Base-by-base conservation (phyloP, 2,797 vertebrate species). In the Halcyon leucocephala region DNA sequence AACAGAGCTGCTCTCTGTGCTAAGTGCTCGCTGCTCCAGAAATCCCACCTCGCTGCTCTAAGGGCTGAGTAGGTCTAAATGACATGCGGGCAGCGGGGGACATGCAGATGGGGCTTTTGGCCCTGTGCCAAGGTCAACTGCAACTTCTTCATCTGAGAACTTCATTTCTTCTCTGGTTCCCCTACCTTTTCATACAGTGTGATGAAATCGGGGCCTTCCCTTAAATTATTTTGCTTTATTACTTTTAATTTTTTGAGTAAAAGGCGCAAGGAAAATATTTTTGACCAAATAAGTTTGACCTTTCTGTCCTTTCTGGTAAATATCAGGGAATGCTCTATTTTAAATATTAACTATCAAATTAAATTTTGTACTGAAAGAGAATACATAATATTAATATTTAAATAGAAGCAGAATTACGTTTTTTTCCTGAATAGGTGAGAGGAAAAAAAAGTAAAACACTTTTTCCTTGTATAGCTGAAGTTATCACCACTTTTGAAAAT, bases 61-160 rank as follows among this genome's bases (percentile, higher is more conserved):
- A 96, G 93, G 54, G 25, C 74, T 97, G 96, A 85, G 79, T 82
- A 82, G 74, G 64, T 86, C 80, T 95, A 83, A 93, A 74, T 97
- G 95, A 90, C 69, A n/a, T 31, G 31, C 71, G 86, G 66, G 93
- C 49, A n/a, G 44, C 42, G n/a, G 88, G 95, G 96, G 93, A 95
- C 64, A 73, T 93, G 78, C 92, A 97, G 95, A 97, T 97, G 94
- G 60, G 89, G 66, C 80, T 96, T 93, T 17, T 97, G 97, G 96
- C 91, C 67, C 72, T 25, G 17, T 82, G 96, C 97, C 97, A 97
- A 81, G 80, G 89, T 95, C 87, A 93, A 42, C 72, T 74, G 41
- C 80, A 93, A 93, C 81, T 95, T 81, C 73, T 96, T 93, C 52
- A 78, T 95, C 86, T 93, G 82, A 92, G 78, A 90, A 72, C 31